These are phyloP conservation scores for Stomatorhinus ivindoensis DNA, from an alignment of 2,113 vertebrate species.

Conservation along the genomic window DNA sequence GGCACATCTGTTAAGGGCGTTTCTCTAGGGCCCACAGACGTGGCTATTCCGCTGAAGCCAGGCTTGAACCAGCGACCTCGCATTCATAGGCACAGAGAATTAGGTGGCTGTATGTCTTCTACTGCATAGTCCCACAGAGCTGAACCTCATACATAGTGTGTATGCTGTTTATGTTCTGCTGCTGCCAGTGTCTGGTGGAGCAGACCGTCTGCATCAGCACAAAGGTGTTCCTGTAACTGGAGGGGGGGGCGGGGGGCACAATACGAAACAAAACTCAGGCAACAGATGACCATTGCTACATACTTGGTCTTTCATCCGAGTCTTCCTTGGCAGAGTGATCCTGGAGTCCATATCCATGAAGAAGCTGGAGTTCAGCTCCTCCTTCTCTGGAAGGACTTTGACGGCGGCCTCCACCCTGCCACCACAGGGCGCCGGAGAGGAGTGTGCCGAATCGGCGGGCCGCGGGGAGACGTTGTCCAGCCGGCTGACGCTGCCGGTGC, in stretches of 20 bases:
- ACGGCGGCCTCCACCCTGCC: constrained; percentile 83
- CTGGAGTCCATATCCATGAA: constrained; percentile 67
- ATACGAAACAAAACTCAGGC: background rate
- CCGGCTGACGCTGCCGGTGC: constrained; percentile 69
- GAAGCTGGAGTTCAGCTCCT: constrained; percentile 59
- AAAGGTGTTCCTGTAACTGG: background rate
- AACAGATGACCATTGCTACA: background rate
- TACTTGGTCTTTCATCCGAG: constrained; percentile 90
- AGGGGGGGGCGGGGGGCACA: background rate
- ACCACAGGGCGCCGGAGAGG: constrained; percentile 78
- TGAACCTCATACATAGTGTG: background rate
- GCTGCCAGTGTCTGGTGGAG: background rate
- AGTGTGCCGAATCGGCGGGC: constrained; percentile 84
- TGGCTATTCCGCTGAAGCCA: background rate
- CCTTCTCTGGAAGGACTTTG: constrained; percentile 65
- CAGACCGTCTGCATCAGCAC: background rate
- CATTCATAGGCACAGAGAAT: background rate
- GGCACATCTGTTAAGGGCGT: background rate
- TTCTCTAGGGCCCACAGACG: background rate
- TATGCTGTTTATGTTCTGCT: background rate
- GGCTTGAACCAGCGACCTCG: background rate
- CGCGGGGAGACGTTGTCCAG: constrained; percentile 80
- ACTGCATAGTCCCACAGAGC: background rate
- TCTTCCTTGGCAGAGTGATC: constrained; percentile 68
- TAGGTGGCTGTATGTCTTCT: background rate